Base-by-base conservation (phyloP, 1,140 invertebrate genomes). In the Drosophila arizonae region DNA sequence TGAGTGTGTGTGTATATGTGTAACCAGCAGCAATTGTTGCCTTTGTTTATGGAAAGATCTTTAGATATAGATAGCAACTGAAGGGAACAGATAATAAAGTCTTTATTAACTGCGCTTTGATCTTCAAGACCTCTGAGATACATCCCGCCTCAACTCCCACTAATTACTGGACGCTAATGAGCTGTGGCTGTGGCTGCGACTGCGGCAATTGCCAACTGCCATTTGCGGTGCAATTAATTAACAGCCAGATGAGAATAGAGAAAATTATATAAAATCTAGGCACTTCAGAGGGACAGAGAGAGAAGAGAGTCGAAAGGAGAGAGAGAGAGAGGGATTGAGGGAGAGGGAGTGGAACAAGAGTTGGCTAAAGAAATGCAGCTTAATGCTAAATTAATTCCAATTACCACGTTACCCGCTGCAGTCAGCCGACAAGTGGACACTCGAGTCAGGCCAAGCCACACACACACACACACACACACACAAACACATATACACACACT, bases 321-420 rank as follows among this genome's bases (percentile, higher is more conserved):
- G 57, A 26, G 48, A 63, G 60, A 36, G 57, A 39, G 30, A 54
- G 43, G 17, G 55, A 60, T 62, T n/a, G 26, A 24, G 21, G 39
- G 11, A 15, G 17, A 13, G 36, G 3, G 33, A 57, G 52, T 24
- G 65, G 33, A 48, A 21, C 17, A 51, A 41, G 65, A 86, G 74
- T 81, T 76, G 76, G 85, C 79, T 62, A 87, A 88, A 88, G 85
- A 87, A 87, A 88, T 87, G 79, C 79, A 77, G 84, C 84, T 88
- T 87, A 88, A 87, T 87, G 84, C 84, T 87, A 81, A 88, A 87
- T 87, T 88, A 87, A 87, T 87, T 87, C 84, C 84, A 87, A 87
- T 87, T 87, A 87, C 84, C 84, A 77, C 80, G 62, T 65, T 64
- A 61, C 50, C 39, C 54, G 21, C 52, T 26, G 54, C 57, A n/a